Conservation (phyloP, 2,888 invertebrate genomes). For the Melinopterus prodromus region DNA sequence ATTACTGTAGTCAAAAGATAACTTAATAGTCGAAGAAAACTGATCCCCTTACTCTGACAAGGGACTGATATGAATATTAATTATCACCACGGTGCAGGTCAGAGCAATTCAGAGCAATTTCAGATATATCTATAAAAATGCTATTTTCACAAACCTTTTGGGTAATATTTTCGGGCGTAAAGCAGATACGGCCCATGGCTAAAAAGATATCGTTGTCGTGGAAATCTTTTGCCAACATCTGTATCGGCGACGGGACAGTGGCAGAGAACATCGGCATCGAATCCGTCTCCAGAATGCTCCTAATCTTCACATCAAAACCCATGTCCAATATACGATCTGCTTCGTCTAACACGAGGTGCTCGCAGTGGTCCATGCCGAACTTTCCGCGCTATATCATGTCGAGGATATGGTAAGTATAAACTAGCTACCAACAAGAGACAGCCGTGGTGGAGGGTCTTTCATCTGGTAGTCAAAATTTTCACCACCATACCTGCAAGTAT, state of each 20-base stretch:
- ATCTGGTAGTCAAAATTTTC: slow-evolving; percentile 91
- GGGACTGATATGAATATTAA: too few relatives aligned
- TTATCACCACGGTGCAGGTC: too few relatives aligned
- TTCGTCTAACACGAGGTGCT: slow-evolving; percentile 95
- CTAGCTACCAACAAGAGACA: slow-evolving; percentile 98
- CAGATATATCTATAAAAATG: too few relatives aligned
- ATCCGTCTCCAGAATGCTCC: slow-evolving; percentile 87
- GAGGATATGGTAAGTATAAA: slow-evolving; percentile 87
- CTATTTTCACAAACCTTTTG: slow-evolving; percentile 74
- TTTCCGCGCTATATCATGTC: slow-evolving; percentile 97
- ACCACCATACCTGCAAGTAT: slow-evolving; percentile 82
- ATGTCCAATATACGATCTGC: slow-evolving; percentile 99
- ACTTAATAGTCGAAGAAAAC: too few relatives aligned
- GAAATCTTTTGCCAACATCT: slow-evolving; percentile 95
- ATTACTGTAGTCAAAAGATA: too few relatives aligned
- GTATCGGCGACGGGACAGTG: slow-evolving; percentile 98
- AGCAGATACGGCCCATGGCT: slow-evolving; percentile 98
- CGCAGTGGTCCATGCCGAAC: slow-evolving; percentile 92
- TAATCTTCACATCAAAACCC: slow-evolving; percentile 99
- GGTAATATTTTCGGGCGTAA: slow-evolving; percentile 99
- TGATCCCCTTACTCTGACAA: too few relatives aligned
- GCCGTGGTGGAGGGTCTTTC: slow-evolving; percentile 87
- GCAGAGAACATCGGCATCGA: slow-evolving; percentile 99
- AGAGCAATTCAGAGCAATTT: not conserved
- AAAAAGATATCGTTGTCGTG: slow-evolving; percentile 98